Evolutionary conservation across 2,888 invertebrate species (phyloP).

Genomic region (Silvanus unidentatus): DNA sequence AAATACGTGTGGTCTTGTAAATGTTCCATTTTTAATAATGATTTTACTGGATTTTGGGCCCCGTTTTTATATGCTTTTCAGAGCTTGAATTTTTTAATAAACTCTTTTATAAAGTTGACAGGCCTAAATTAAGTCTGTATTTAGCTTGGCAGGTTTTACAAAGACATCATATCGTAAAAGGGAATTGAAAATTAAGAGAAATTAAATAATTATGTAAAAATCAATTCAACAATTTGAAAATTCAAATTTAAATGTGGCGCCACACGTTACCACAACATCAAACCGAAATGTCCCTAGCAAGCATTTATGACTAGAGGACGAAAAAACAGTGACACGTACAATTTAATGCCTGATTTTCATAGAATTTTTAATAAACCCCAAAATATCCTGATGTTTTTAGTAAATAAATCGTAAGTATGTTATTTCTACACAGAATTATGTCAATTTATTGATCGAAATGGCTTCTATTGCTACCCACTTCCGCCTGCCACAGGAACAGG

Average conservation of each 20-base stretch:
- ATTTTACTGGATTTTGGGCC: no score
- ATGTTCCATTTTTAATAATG: not conserved
- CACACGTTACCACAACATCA: not conserved
- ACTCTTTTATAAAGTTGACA: no score
- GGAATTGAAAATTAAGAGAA: no score
- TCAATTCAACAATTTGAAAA: no score
- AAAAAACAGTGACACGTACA: not conserved
- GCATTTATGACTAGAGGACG: not conserved
- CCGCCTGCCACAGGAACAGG: constrained; percentile 57
- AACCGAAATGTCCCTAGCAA: not conserved
- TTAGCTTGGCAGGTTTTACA: no score
- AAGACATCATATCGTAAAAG: no score
- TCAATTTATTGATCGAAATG: constrained; percentile 32
- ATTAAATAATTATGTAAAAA: no score
- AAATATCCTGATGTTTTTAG: not conserved
- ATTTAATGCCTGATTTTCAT: not conserved
- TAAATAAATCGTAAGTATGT: constrained; percentile 7
- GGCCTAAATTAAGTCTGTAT: no score
- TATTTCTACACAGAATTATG: not conserved
- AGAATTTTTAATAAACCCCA: not conserved
- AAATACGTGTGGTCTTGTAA: constrained; percentile 10
- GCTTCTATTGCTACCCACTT: constrained; percentile 37
- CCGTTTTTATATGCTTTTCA: no score
- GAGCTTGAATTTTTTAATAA: no score
- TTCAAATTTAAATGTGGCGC: not conserved